These are phyloP conservation scores for Loriculus beryllinus DNA, from an alignment of 2,797 vertebrate species.

Conservation along the genomic window DNA sequence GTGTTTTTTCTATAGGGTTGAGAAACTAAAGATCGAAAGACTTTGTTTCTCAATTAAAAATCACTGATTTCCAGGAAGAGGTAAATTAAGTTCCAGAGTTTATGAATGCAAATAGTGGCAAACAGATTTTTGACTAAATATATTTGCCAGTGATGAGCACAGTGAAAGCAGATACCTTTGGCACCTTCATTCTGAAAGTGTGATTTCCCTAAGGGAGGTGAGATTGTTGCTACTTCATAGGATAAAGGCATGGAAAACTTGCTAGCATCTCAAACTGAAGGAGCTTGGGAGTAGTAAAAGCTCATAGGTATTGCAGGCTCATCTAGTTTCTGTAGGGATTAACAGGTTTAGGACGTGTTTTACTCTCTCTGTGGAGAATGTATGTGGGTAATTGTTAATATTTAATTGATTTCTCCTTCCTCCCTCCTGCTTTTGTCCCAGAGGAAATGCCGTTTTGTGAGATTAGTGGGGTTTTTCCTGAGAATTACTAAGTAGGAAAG, in stretches of 20 bases:
- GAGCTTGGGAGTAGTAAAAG: not conserved
- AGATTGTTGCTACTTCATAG: not conserved
- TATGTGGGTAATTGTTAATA: not conserved
- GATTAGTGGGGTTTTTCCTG: not conserved
- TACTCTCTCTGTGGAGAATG: not conserved
- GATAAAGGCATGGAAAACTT: not conserved
- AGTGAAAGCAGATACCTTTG: not conserved
- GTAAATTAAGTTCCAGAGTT: not conserved
- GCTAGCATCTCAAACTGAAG: accelerated
- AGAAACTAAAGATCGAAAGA: not conserved
- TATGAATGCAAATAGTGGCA: not conserved
- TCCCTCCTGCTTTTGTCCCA: not conserved
- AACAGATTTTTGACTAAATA: not conserved
- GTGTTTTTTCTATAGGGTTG: not conserved
- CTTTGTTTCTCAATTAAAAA: not conserved
- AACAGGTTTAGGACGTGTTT: not conserved
- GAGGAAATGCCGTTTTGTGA: not conserved
- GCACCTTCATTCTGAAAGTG: not conserved
- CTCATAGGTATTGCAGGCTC: not conserved
- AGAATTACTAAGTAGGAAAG: not conserved
- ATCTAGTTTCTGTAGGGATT: not conserved
- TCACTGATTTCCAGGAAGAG: not conserved
- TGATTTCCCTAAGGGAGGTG: not conserved
- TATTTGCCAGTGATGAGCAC: not conserved
- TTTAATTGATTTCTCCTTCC: not conserved